A percentile compares a stretch with the other conserved stretches of the same genome.
Evolutionary conservation across 2,113 vertebrate genomes (phyloP).

Genomic region (Mus musculus): DNA sequence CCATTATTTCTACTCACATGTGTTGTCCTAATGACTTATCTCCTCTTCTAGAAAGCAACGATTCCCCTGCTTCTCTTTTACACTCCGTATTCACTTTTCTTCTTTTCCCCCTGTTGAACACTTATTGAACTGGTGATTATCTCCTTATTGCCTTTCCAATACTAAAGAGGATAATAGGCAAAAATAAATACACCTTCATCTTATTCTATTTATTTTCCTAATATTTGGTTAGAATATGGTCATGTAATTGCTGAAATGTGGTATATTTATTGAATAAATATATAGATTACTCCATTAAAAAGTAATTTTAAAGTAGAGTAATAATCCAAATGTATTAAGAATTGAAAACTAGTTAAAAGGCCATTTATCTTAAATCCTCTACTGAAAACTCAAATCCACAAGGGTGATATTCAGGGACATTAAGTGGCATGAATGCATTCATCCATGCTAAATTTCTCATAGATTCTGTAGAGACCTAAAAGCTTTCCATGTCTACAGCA

Average conservation of each 20-base stretch:
- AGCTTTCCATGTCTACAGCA: not conserved
- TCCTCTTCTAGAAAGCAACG: not conserved
- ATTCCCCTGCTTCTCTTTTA: accelerated
- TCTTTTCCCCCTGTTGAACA: not conserved
- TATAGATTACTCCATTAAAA: not conserved
- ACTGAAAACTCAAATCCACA: not conserved
- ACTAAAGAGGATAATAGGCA: not conserved
- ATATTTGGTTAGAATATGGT: not conserved
- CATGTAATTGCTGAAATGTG: not conserved
- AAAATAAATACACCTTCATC: not conserved
- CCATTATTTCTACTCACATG: not conserved
- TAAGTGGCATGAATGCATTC: not conserved
- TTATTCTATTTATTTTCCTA: not conserved
- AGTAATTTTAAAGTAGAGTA: not conserved
- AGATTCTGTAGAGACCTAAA: not conserved
- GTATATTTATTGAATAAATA: not conserved
- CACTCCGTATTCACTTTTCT: not conserved
- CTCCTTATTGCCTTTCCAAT: not conserved
- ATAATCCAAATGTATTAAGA: not conserved
- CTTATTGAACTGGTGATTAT: not conserved
- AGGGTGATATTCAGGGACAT: not conserved
- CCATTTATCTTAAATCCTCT: not conserved
- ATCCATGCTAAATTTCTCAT: not conserved
- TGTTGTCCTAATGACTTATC: not conserved
- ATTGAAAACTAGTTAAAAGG: not conserved